phyloP scores from a whole-genome alignment of 2,113 vertebrate genomes.

The Phycodurus eques region DNA sequence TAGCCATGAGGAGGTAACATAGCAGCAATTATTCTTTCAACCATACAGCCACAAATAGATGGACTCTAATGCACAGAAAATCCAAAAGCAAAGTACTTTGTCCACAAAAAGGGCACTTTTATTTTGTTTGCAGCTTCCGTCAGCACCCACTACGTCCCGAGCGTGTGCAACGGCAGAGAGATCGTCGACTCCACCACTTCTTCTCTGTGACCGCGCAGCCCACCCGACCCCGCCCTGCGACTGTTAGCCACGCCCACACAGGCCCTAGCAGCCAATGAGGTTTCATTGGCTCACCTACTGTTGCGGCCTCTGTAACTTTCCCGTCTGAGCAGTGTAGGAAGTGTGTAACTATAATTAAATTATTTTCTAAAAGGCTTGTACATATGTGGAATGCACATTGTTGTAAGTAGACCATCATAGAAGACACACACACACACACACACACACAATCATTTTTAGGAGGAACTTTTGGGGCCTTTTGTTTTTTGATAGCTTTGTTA shows the following conservation, averaged over 20 bases:
- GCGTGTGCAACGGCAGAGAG: constrained; percentile 95
- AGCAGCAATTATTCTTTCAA: too few relatives aligned
- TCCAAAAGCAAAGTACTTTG: too few relatives aligned
- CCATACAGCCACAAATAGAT: too few relatives aligned
- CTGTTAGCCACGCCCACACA: constrained; percentile 76
- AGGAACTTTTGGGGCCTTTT: constrained; percentile 83
- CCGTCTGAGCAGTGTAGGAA: constrained; percentile 87
- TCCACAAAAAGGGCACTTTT: neutral
- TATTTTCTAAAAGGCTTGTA: constrained; percentile 97
- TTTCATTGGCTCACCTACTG: neutral
- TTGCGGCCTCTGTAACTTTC: constrained; percentile 24
- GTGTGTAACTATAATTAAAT: constrained; percentile 85
- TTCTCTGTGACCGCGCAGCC: constrained; percentile 83
- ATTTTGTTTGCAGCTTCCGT: constrained; percentile 81
- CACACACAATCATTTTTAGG: constrained; percentile 78
- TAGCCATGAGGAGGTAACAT: too few relatives aligned
- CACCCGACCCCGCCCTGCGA: constrained; percentile 68
- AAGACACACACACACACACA: constrained; percentile 43
- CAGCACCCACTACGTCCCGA: constrained; percentile 84
- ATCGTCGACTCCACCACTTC: constrained; percentile 99
- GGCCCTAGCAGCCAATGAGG: neutral
- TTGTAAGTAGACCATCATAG: constrained; percentile 82
- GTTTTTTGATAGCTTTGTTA: constrained; percentile 80
- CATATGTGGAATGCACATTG: constrained; percentile 81
- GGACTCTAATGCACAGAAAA: too few relatives aligned